Evolutionary conservation across 2,113 vertebrate species (phyloP), one percentile per base, ranked within the genome.

Genomic region (Albula glossodonta): DNA sequence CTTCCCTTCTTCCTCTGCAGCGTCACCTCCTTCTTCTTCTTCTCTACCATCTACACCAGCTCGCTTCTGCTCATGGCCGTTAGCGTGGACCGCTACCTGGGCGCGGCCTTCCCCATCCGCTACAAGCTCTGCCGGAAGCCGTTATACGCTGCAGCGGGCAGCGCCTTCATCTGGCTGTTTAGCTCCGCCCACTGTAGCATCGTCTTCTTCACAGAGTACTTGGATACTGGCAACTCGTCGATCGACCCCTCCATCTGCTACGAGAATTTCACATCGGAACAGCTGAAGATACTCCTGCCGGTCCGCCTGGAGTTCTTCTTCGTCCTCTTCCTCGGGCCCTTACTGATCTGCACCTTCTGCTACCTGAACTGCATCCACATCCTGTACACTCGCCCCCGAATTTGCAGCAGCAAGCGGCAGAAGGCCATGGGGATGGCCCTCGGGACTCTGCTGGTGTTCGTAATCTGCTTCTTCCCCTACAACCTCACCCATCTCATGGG

Each of bases 41-140:
- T 94, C 91, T 94, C 93, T 84, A 95, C 94, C 86, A 96, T 97
- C 90, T 97, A 97, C 89, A 93, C 95, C 90, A 97, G 96, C 93
- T 95, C 95, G 1, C 90, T 96, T 84, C 92, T 97, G 66, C 91
- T 97, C 87, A 96, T 93, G 0, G 94, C 93, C 0, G 93, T 97
- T 85, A 96, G 96, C 2, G 88, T 97, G 0, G 93, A 97, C 5
- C 94, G 97, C 31, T 97, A 96, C 78, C 87, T 96, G 0, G 94
- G 90, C 0, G 94, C 94, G 1, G 96, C 93, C 0, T 96, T 91
- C 80, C 96, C 97, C 0, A 83, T 96, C 87, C 78, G 63, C 22
- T 96, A 95, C 90, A 94, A 90, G 15, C 78, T 84, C 0, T 78
- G 90, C 60, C 88, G 90, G 0, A 90, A 90, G 88, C 92, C 93